A percentile compares a stretch with the other conserved stretches of the same genome.
These are phyloP conservation scores for Osmerus mordax DNA, from an alignment of 2,113 vertebrate species.

Conservation along the genomic window DNA sequence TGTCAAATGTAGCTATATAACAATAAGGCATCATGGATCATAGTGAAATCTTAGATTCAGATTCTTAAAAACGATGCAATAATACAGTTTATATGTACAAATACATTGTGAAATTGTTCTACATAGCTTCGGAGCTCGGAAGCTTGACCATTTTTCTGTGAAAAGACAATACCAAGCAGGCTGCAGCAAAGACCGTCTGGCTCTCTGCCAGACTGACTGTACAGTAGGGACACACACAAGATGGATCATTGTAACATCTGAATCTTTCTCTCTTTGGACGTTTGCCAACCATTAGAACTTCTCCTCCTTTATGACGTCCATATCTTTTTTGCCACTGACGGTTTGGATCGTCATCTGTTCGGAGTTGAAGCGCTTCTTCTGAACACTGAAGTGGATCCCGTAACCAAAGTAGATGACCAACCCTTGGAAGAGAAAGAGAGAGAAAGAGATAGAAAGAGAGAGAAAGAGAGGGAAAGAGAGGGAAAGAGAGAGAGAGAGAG, in stretches of 20 bases:
- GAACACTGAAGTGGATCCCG: slow-evolving; percentile 73
- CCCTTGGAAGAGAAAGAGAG: slow-evolving; percentile 56
- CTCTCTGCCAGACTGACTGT: no score
- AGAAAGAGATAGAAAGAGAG: not conserved
- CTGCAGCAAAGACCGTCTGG: no score
- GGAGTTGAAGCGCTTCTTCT: slow-evolving; percentile 39
- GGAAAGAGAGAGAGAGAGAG: not conserved
- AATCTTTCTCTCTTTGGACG: slow-evolving; percentile 5
- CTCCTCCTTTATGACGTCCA: slow-evolving; percentile 39
- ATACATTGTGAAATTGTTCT: slow-evolving; percentile 1
- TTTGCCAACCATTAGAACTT: slow-evolving; percentile 39
- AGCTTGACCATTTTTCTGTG: slow-evolving; percentile 3
- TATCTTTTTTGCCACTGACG: slow-evolving; percentile 37
- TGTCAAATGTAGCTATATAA: no score
- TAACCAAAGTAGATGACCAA: slow-evolving; percentile 82
- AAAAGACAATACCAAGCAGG: no score
- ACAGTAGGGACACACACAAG: slow-evolving; percentile 9
- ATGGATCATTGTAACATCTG: slow-evolving; percentile 45
- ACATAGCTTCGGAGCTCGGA: not conserved
- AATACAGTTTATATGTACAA: slow-evolving; percentile 8
- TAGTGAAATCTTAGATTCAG: not conserved
- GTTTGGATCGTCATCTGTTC: slow-evolving; percentile 31
- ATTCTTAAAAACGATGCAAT: not conserved
- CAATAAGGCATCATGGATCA: no score
- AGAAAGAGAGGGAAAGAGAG: not conserved